A percentile compares a stretch with the other conserved stretches of the same genome.
Evolutionary conservation across 2,113 vertebrate genomes (phyloP).

Genomic region (Myiozetetes cayanensis): DNA sequence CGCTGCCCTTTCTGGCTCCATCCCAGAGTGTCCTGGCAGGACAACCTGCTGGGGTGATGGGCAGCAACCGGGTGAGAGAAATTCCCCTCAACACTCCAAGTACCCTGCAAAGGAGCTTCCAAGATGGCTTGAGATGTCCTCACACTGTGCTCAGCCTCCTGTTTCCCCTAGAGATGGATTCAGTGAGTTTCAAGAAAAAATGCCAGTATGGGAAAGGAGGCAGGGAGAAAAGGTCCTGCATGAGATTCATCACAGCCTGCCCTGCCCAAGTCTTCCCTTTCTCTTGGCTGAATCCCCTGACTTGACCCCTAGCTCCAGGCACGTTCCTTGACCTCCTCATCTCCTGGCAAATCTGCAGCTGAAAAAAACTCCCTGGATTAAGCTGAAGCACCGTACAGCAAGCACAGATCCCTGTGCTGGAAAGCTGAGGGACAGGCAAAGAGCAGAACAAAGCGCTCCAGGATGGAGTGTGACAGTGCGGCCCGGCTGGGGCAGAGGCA

Average conservation of each 20-base stretch:
- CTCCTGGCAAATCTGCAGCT: neutral
- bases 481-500: neutral
- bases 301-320: neutral
- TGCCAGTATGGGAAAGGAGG: neutral
- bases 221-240: neutral
- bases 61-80: neutral
- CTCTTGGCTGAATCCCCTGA: neutral
- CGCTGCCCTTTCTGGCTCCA: neutral
- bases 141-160: rapidly evolving
- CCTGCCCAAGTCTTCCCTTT: neutral
- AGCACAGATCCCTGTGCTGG: neutral
- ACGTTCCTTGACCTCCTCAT: neutral
- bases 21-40: neutral
- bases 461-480: neutral
- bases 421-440: neutral
- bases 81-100: rapidly evolving
- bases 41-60: neutral
- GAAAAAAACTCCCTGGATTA: neutral
- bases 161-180: neutral
- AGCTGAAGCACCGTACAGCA: rapidly evolving
- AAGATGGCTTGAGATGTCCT: neutral
- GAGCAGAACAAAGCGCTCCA: neutral
- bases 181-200: neutral
- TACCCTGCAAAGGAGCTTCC: neutral
- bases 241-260: neutral